Conservation (phyloP, 2,113 vertebrate species). For the Lepisosteus oculatus region DNA sequence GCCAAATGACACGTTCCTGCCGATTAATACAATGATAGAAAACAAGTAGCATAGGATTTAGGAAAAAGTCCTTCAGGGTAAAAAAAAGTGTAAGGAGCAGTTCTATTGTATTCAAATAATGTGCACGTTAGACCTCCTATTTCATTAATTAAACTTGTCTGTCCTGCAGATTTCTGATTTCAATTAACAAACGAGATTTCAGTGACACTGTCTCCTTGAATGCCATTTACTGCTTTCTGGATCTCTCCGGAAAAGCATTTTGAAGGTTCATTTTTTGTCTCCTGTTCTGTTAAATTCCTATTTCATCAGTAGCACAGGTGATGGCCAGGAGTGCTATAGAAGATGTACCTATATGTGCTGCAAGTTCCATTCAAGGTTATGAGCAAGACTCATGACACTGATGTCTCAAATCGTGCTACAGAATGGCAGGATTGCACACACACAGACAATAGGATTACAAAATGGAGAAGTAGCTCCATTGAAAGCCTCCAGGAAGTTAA, state of each 20-base stretch:
- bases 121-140: neutral
- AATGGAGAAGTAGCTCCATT: too few species aligned
- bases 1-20: neutral
- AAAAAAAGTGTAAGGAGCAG: neutral
- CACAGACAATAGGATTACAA: too few species aligned
- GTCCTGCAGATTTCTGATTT: slow-evolving; percentile 4
- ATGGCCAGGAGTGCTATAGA: neutral
- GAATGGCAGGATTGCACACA: too few species aligned
- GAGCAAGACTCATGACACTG: neutral
- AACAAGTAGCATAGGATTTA: slow-evolving; percentile 4
- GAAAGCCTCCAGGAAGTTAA: too few species aligned
- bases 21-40: slow-evolving; percentile 1
- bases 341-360: neutral
- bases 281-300: neutral
- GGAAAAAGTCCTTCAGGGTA: slow-evolving; percentile 2
- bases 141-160: neutral
- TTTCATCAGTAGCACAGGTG: neutral
- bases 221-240: neutral
- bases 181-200: neutral
- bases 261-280: neutral
- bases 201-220: neutral
- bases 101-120: neutral
- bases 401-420: neutral
- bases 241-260: neutral
- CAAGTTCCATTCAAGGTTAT: neutral